Evolutionary conservation across 2,888 invertebrate species (phyloP).

Genomic region (Drosophila sordidapex): DNA sequence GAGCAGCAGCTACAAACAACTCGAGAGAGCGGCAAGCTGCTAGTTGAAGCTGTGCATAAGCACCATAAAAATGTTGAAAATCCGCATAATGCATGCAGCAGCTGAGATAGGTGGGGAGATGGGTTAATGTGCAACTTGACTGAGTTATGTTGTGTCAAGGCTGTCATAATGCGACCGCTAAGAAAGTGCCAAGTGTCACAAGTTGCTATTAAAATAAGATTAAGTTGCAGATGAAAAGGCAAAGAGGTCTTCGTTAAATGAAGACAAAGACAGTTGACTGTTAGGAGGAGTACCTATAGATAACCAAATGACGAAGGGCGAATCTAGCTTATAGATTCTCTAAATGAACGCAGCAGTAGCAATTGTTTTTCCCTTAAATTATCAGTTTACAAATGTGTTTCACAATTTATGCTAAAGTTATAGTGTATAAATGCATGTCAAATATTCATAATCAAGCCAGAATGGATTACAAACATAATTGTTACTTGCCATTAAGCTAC

Average conservation of each 20-base stretch:
- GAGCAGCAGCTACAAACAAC: constrained; percentile 66
- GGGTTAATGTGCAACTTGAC: constrained; percentile 57
- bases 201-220: constrained; percentile 45
- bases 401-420: too few species aligned
- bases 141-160: constrained; percentile 65
- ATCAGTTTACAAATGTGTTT: not conserved
- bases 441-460: not conserved
- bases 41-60: constrained; percentile 11
- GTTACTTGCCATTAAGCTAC: not conserved
- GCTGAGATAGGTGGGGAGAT: not conserved
- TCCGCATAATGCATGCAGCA: constrained; percentile 33
- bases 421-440: not conserved
- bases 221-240: not conserved
- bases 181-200: constrained; percentile 64
- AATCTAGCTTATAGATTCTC: not conserved
- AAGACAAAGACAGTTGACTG: not conserved
- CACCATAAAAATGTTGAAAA: constrained; percentile 66
- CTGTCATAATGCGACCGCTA: constrained; percentile 58
- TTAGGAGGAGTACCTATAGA: not conserved
- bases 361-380: not conserved
- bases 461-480: not conserved
- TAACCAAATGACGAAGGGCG: not conserved
- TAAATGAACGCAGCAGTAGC: not conserved
- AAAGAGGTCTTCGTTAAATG: not conserved
- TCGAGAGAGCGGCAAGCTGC: constrained; percentile 18